Evolutionary conservation across 2,888 invertebrate species (phyloP).

Genomic region (Folsomia manolachei): DNA sequence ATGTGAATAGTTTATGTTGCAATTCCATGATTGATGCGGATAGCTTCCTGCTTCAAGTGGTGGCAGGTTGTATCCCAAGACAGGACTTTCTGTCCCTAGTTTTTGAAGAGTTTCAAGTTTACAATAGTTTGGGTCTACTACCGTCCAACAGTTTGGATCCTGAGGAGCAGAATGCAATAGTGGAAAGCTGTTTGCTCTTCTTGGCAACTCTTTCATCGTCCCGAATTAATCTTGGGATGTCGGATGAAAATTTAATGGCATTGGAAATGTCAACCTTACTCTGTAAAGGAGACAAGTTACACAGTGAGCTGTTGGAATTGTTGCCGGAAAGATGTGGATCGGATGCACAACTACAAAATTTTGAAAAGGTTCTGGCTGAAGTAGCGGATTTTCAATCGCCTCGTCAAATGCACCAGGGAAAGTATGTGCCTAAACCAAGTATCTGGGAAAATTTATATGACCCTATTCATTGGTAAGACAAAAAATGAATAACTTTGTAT

Average conservation of each 20-base stretch:
- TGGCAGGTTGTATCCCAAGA: conserved; percentile 8
- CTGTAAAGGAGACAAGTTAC: conserved; percentile 90
- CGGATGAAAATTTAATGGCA: conserved; percentile 66
- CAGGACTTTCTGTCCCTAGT: conserved; percentile 25
- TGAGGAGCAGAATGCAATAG: conserved; percentile 81
- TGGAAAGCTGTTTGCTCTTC: conserved; percentile 88
- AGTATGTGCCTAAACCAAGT: conserved; percentile 73
- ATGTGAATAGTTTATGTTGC: conserved; percentile 96
- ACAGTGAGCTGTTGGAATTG: conserved; percentile 88
- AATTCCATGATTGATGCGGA: conserved; percentile 98
- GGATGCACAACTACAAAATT: conserved; percentile 71
- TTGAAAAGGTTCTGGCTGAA: conserved; percentile 76
- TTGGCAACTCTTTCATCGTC: conserved; percentile 82
- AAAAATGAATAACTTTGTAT: no score
- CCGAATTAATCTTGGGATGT: conserved; percentile 75
- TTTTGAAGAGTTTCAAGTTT: conserved; percentile 33
- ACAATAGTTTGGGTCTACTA: conserved; percentile 1
- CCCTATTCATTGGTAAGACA: conserved; percentile 88
- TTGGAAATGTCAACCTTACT: conserved; percentile 89
- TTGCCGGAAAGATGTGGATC: conserved; percentile 90
- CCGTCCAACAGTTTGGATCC: conserved; percentile 58
- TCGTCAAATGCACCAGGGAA: conserved; percentile 73
- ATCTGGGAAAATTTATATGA: conserved; percentile 94
- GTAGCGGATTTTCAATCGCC: conserved; percentile 83
- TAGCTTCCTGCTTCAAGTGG: conserved; percentile 85